Percentiles rank a stretch among this genome's conserved stretches.
Evolutionary conservation across 1,140 invertebrate species (phyloP).

Genomic region (Drosophila elegans): DNA sequence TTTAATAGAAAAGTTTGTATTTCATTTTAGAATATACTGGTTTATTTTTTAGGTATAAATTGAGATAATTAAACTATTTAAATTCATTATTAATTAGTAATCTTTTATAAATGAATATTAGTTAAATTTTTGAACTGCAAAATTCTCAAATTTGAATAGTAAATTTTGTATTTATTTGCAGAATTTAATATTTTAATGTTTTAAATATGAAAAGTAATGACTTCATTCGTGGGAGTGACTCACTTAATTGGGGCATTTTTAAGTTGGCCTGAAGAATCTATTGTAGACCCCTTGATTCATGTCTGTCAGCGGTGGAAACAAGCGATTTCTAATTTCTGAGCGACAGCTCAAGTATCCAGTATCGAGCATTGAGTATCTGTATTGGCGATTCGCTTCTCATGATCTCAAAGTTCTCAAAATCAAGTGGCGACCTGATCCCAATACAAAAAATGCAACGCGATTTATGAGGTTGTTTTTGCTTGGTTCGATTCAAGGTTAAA

Average conservation of each 20-base stretch:
- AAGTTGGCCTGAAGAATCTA: background rate
- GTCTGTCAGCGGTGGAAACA: constrained; percentile 18
- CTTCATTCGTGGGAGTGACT: background rate
- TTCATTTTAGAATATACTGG: no score
- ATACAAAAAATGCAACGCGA: constrained; percentile 16
- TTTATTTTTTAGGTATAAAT: no score
- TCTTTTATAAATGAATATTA: no score
- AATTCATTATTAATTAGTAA: no score
- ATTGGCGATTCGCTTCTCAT: constrained; percentile 8
- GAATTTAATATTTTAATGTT: background rate
- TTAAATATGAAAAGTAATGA: background rate
- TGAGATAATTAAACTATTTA: no score
- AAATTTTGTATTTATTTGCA: background rate
- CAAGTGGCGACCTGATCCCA: constrained; percentile 13
- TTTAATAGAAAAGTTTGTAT: no score
- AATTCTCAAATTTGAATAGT: no score
- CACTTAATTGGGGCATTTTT: background rate
- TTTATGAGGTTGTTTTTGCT: constrained; percentile 21
- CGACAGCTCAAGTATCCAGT: constrained; percentile 17
- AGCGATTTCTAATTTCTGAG: constrained; percentile 21
- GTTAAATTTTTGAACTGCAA: no score
- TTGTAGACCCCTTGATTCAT: constrained; percentile 24
- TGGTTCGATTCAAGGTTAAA: constrained; percentile 40
- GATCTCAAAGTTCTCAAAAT: constrained; percentile 17
- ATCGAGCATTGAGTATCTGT: constrained; percentile 10